phyloP scores from a whole-genome alignment of 2,888 invertebrate genomes.

The Acrobeloides nanus region DNA sequence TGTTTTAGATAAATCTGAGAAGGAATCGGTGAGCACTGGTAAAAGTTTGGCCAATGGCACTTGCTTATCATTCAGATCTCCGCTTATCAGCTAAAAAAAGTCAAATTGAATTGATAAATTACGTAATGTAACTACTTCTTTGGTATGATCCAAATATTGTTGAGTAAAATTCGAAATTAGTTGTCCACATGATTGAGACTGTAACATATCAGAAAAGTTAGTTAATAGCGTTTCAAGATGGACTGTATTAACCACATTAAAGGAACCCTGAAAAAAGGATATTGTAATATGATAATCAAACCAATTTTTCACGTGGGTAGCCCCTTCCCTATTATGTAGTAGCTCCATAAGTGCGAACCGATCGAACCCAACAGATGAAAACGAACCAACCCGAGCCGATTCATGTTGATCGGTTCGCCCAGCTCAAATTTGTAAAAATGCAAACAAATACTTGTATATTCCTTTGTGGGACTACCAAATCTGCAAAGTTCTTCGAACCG shows the following conservation, averaged over 20 bases:
- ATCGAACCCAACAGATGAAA: too few species aligned
- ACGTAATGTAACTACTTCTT: constrained; percentile 8
- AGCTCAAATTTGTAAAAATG: too few species aligned
- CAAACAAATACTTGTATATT: too few species aligned
- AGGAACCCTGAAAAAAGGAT: too few species aligned
- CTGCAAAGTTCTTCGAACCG: constrained; percentile 14
- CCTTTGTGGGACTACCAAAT: constrained; percentile 30
- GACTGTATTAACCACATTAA: constrained; percentile 10
- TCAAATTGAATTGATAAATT: not conserved
- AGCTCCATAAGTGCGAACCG: too few species aligned
- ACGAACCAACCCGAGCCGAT: too few species aligned
- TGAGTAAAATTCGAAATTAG: constrained; percentile 16
- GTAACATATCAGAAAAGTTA: constrained; percentile 8
- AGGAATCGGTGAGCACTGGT: constrained; percentile 18
- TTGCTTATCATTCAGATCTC: not conserved
- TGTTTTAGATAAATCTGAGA: constrained; percentile 9
- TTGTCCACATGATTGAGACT: constrained; percentile 11
- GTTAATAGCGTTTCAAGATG: constrained; percentile 20
- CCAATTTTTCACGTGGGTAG: too few species aligned
- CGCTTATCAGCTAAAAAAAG: constrained; percentile 4
- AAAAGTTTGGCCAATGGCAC: constrained; percentile 21
- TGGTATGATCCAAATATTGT: constrained; percentile 14
- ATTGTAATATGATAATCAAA: too few species aligned
- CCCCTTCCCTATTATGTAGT: too few species aligned
- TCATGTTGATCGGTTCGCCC: too few species aligned